Evolutionary conservation across 2,113 vertebrate species (phyloP), one percentile per base, ranked within the genome.

Genomic region (Sebastes fasciatus): DNA sequence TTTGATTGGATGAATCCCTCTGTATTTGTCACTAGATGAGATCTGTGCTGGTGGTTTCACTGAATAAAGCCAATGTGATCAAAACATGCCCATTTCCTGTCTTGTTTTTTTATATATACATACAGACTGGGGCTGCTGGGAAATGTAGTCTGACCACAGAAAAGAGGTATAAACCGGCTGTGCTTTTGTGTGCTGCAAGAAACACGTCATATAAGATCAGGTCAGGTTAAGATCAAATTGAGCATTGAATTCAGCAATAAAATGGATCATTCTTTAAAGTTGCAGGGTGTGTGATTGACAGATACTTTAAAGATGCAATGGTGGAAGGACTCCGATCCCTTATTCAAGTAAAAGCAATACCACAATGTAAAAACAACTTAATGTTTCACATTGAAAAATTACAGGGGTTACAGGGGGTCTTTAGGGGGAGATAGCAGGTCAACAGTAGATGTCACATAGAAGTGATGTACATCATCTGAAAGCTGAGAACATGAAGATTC

Each of bases 21-120:
- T 84, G 79, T 69, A 68, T 76, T 72, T 7, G n/a, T 66, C 16
- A 19, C 49, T 40, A 51, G 55, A 54, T 4, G 64, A 60, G 55
- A 21, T 48, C 42, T n/a, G 65, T n/a, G 62, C 34, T 40, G 67
- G 21, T 60, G 43, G 61, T 77, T 92, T 94, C 87, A 94, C 90
- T 89, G 86, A 96, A 95, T 95, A 95, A 95, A 95, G 75, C 55
- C 72, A 83, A 93, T 64, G 8, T 86, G 52, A 87, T 70, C 79
- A 61, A 88, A 92, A 62, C 54, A 10, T 2, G 0, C 1, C 1
- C 21, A 8, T 6, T 34, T n/a, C 69, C 10, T 43, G 16, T 5
- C 9, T 67, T 49, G 0, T 2, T 26, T 73, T 73, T n/a, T 5
- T 12, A 17, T 61, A 42, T 16, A 40, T 8, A 23, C 5, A 0